phyloP scores from a whole-genome alignment of 2,888 invertebrate species.

The Leptura quadrifasciata region DNA sequence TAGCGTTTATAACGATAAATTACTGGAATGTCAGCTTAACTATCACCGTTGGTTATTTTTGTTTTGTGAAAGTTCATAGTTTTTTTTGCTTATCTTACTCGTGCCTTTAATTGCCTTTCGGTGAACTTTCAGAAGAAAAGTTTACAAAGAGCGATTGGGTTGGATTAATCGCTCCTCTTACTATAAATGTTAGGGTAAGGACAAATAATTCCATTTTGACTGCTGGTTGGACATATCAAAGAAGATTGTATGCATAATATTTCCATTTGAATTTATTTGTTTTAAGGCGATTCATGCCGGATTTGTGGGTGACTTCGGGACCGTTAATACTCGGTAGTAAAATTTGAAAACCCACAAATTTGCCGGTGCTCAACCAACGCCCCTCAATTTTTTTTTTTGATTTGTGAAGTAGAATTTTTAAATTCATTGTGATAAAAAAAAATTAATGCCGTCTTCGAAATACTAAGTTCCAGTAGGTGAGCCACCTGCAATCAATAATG shows the following conservation, averaged over 20 bases:
- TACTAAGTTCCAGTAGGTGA: too few species aligned
- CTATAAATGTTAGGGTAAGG: not conserved
- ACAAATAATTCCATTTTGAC: not conserved
- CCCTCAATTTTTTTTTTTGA: too few species aligned
- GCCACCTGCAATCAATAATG: too few species aligned
- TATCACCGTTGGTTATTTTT: slow-evolving; percentile 18
- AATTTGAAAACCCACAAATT: too few species aligned
- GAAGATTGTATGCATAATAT: not conserved
- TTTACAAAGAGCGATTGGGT: not conserved
- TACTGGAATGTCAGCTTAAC: slow-evolving; percentile 11
- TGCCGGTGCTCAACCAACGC: too few species aligned
- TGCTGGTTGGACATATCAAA: not conserved
- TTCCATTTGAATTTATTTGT: too few species aligned
- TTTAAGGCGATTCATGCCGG: too few species aligned
- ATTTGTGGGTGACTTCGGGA: too few species aligned
- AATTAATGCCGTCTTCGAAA: too few species aligned
- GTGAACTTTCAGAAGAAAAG: not conserved
- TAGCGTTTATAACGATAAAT: slow-evolving; percentile 11
- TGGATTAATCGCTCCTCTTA: not conserved
- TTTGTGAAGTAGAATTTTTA: too few species aligned
- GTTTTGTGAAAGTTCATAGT: slow-evolving; percentile 35
- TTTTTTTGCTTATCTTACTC: not conserved
- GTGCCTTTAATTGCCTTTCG: slow-evolving; percentile 12
- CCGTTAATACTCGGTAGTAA: too few species aligned
- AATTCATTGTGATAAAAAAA: too few species aligned